A percentile compares a stretch with the other conserved stretches of the same genome.
Evolutionary conservation across 2,797 vertebrate genomes (phyloP).

Genomic region (Falco novaeseelandiae): DNA sequence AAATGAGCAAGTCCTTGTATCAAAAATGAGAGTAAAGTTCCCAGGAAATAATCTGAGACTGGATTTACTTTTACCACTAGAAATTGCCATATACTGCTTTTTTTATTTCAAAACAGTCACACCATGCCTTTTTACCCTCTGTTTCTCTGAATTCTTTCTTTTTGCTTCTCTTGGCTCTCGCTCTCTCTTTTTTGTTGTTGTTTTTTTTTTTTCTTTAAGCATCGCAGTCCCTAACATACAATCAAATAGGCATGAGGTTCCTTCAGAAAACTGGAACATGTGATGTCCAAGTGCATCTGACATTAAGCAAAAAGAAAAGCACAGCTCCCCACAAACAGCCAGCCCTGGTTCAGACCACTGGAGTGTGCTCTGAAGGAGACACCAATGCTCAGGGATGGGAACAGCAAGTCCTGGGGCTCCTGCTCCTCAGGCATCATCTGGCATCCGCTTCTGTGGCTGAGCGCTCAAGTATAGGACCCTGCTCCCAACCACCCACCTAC

Average conservation of each 20-base stretch:
- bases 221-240: not conserved
- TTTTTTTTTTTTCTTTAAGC: not conserved
- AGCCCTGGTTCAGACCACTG: not conserved
- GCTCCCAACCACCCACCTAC: not conserved
- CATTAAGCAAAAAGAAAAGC: not conserved
- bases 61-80: slow-evolving; percentile 1
- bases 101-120: not conserved
- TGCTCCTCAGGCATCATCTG: not conserved
- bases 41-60: not conserved
- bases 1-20: not conserved
- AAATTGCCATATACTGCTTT: not conserved
- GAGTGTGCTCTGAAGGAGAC: not conserved
- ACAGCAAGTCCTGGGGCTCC: not conserved
- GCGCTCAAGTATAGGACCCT: not conserved
- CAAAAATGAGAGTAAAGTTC: not conserved
- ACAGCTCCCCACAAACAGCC: not conserved
- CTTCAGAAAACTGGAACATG: not conserved
- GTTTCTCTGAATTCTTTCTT: not conserved
- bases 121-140: not conserved
- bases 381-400: not conserved
- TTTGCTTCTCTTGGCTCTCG: not conserved
- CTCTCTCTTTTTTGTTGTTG: too few species aligned
- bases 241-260: not conserved
- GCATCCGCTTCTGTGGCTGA: accelerated
- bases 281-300: not conserved